These are phyloP conservation scores for Cyphomyrus plagiostoma DNA, from an alignment of 2,113 vertebrate genomes.

Conservation along the genomic window DNA sequence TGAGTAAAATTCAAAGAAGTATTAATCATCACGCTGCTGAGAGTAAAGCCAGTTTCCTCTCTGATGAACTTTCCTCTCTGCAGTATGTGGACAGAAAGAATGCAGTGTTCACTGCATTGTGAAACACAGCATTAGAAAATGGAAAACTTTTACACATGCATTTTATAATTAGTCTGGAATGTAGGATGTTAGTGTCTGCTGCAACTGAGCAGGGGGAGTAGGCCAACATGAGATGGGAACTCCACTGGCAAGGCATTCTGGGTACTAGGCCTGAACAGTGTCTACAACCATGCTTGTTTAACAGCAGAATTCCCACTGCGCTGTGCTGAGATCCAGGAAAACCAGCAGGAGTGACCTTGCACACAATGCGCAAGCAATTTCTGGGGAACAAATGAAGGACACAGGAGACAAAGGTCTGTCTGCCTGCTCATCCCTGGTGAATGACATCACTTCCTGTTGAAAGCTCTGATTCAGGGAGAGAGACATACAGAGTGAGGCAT, in stretches of 20 bases:
- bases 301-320: not conserved
- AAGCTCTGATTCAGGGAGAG: not conserved
- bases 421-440: not conserved
- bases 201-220: not conserved
- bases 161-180: not conserved
- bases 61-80: not conserved
- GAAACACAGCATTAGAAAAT: not conserved
- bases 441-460: not conserved
- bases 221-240: not conserved
- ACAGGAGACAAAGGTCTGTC: not conserved
- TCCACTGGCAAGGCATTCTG: not conserved
- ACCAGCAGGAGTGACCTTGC: not conserved
- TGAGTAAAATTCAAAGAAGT: not conserved
- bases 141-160: not conserved
- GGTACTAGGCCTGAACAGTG: not conserved
- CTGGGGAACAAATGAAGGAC: not conserved
- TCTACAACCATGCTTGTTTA: not conserved
- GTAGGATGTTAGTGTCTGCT: not conserved
- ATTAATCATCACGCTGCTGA: not conserved
- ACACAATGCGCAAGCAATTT: not conserved
- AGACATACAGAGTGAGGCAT: not conserved
- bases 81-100: not conserved
- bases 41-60: not conserved
- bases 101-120: not conserved
- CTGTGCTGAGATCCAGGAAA: not conserved